These are phyloP conservation scores for Kryphioiulus occultus DNA, from an alignment of 2,888 invertebrate genomes.

Conservation along the genomic window DNA sequence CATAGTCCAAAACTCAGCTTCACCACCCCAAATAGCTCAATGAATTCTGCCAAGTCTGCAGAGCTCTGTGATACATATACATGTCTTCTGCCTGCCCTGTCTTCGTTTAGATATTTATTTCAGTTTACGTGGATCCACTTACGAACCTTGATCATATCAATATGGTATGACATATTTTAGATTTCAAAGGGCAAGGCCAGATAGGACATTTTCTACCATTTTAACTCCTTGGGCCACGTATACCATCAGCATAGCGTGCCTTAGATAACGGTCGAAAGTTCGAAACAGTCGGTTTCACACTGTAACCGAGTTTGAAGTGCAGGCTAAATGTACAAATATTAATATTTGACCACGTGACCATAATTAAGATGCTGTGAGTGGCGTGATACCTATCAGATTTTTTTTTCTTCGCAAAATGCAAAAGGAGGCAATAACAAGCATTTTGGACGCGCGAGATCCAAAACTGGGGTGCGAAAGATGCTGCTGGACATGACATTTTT, in stretches of 20 bases:
- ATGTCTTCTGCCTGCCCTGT: too few species aligned
- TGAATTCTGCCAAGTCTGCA: too few species aligned
- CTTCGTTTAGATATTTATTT: not conserved
- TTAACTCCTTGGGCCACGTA: too few species aligned
- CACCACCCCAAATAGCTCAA: too few species aligned
- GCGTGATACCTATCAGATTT: not conserved
- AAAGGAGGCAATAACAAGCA: not conserved
- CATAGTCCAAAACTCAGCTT: too few species aligned
- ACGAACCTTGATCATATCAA: not conserved
- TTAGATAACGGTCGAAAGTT: not conserved
- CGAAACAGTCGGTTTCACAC: too few species aligned
- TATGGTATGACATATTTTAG: not conserved
- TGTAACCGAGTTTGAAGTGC: too few species aligned
- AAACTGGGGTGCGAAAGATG: not conserved
- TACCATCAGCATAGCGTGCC: too few species aligned
- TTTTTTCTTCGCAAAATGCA: not conserved
- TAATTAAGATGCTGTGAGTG: not conserved
- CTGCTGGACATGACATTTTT: not conserved
- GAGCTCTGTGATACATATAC: too few species aligned
- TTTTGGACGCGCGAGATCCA: not conserved
- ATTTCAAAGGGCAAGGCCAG: conserved; percentile 16
- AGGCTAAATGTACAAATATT: too few species aligned
- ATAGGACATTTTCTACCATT: not conserved
- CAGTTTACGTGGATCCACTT: not conserved
- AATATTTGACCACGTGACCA: not conserved